Evolutionary conservation across 1,140 invertebrate species (phyloP), one percentile per base, ranked within the genome.

Genomic region (Panagrolaimus sp.): DNA sequence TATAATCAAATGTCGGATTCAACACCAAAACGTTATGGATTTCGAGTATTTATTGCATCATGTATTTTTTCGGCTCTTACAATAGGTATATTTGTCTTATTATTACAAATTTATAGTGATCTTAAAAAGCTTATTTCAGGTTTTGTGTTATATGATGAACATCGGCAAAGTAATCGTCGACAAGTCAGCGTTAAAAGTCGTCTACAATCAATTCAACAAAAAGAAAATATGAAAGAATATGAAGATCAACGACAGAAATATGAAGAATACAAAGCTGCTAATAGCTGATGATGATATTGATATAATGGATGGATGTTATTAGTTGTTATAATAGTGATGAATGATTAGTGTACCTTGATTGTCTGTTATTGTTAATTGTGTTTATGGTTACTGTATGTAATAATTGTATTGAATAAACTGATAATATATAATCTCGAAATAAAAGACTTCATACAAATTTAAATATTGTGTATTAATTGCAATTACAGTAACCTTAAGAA

Each of bases 161-260:
- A 66, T 20, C 47, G 20, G 27, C 78, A 80, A 63, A 66, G 70
- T 16, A 63, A 76, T 45, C 45, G 78, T n/a, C 51, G 78, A 44
- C 78, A 80, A 68, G 78, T 71, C 65, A 69, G 68, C 23, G 78
- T 79, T 5, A 68, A 69, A 25, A 69, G 69, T 63, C 68, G 78
- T 45, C 44, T 79, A 14, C 71, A 74, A 16, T 25, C 53, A 3
- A 78, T 80, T 38, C 69, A 78, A 16, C 20, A 72, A 11, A 73
- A 73, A 27, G 64, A 78, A 31, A 80, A 79, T 70, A 80, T 80
- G 78, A 63, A 63, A 38, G 76, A 79, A 48, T 80, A 78, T 47
- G 75, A 79, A 46, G 23, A 64, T 27, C 78, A 79, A 47, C 70
- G 71, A 46, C 31, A 68, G 25, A 20, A 47, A 48, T 74, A 71